Evolutionary conservation across 2,797 vertebrate genomes (phyloP).

Genomic region (Lepus townsendii): DNA sequence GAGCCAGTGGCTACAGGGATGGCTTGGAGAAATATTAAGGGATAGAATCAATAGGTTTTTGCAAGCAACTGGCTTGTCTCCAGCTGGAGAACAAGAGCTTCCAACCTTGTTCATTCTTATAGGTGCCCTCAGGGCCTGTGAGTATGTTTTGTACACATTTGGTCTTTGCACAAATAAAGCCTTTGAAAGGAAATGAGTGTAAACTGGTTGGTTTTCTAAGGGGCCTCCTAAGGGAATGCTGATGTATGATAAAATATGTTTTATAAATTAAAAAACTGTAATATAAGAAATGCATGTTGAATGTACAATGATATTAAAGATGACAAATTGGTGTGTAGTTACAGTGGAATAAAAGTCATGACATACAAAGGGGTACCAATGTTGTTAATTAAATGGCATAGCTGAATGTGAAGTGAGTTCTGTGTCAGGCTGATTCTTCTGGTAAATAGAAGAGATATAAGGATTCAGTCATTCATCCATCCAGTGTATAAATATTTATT

Average conservation of each 20-base stretch:
- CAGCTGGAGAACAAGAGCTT: slow-evolving; percentile 28
- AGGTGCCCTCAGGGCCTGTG: neutral
- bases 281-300: slow-evolving; percentile 57
- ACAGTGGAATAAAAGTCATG: slow-evolving; percentile 69
- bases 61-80: neutral
- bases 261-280: slow-evolving; percentile 60
- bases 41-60: slow-evolving; percentile 16
- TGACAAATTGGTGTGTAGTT: slow-evolving; percentile 67
- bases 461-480: slow-evolving; percentile 49
- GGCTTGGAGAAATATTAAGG: slow-evolving; percentile 20
- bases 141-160: slow-evolving; percentile 14
- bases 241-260: neutral
- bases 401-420: slow-evolving; percentile 50
- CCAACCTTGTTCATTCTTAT: neutral
- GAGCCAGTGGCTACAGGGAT: neutral
- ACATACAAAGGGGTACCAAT: slow-evolving; percentile 53
- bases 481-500: slow-evolving; percentile 77
- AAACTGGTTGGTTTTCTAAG: slow-evolving; percentile 36
- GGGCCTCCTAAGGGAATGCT: slow-evolving; percentile 12
- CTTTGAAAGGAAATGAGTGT: slow-evolving; percentile 52
- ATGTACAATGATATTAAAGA: slow-evolving; percentile 40
- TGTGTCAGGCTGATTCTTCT: slow-evolving; percentile 62
- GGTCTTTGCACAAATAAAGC: slow-evolving; percentile 33
- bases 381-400: slow-evolving; percentile 70
- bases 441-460: slow-evolving; percentile 69